Conservation (phyloP, 2,797 vertebrate species). For the Tangara arthus region DNA sequence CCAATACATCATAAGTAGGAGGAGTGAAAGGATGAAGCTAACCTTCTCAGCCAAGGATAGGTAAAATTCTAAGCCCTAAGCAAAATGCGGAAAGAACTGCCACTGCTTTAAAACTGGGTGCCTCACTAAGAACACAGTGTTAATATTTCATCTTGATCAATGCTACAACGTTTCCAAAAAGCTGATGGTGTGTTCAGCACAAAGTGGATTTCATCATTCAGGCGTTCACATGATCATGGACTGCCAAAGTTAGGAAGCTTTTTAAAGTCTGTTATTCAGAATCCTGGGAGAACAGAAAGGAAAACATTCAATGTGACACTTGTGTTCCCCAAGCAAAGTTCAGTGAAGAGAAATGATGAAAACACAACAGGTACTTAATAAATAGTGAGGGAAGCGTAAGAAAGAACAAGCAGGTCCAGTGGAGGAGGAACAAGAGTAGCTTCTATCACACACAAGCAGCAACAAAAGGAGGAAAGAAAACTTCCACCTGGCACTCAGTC, state of each 20-base stretch:
- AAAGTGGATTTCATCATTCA: neutral
- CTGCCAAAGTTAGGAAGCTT: neutral
- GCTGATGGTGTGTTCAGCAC: neutral
- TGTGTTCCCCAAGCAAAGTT: neutral
- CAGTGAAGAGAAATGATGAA: neutral
- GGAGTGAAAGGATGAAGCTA: neutral
- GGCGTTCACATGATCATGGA: rapidly evolving
- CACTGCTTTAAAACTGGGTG: neutral
- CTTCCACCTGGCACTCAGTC: neutral
- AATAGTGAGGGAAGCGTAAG: neutral
- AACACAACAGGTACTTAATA: neutral
- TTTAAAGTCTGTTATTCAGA: neutral
- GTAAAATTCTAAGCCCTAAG: neutral
- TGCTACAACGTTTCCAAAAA: neutral
- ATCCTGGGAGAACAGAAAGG: neutral
- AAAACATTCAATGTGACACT: neutral
- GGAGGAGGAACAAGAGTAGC: neutral
- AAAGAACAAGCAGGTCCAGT: neutral
- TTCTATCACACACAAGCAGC: neutral
- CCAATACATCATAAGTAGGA: neutral
- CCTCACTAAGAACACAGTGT: neutral
- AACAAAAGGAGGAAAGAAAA: neutral
- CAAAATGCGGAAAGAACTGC: neutral
- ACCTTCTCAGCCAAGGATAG: neutral
- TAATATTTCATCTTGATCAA: neutral